Evolutionary conservation across 2,113 vertebrate species (phyloP).

Genomic region (Lepus americanus): DNA sequence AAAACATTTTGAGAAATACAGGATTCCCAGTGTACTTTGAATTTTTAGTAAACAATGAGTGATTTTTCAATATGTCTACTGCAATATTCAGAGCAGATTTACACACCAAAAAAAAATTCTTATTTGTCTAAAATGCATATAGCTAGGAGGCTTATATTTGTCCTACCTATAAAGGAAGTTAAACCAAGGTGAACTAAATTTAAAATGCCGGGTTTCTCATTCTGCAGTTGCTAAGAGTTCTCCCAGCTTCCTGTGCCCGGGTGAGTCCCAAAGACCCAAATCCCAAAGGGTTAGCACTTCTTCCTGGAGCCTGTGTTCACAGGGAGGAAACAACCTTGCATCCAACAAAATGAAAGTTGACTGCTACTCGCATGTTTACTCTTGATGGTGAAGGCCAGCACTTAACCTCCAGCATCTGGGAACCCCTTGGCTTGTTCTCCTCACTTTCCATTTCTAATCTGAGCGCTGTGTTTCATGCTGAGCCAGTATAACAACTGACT

Average conservation of each 20-base stretch:
- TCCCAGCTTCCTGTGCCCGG: background rate
- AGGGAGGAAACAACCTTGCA: background rate
- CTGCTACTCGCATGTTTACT: background rate
- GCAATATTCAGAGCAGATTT: background rate
- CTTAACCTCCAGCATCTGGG: background rate
- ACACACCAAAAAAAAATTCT: background rate
- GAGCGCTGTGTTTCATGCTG: background rate
- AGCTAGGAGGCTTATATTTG: background rate
- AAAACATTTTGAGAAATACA: background rate
- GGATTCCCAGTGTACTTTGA: constrained; percentile 16
- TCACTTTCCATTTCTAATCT: background rate
- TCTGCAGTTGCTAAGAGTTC: background rate
- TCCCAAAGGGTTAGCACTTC: background rate
- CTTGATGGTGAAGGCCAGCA: background rate
- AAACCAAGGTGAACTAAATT: background rate
- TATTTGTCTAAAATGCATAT: constrained; percentile 18
- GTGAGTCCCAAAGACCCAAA: too few species aligned
- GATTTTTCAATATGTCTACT: background rate
- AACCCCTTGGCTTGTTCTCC: background rate
- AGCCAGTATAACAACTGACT: background rate
- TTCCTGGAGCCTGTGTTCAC: background rate
- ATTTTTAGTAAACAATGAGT: constrained; percentile 16
- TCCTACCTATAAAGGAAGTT: background rate
- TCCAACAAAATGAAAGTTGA: background rate
- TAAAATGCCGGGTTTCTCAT: background rate